These are phyloP conservation scores for Axis porcinus DNA, from an alignment of 2,113 vertebrate species.

Conservation along the genomic window DNA sequence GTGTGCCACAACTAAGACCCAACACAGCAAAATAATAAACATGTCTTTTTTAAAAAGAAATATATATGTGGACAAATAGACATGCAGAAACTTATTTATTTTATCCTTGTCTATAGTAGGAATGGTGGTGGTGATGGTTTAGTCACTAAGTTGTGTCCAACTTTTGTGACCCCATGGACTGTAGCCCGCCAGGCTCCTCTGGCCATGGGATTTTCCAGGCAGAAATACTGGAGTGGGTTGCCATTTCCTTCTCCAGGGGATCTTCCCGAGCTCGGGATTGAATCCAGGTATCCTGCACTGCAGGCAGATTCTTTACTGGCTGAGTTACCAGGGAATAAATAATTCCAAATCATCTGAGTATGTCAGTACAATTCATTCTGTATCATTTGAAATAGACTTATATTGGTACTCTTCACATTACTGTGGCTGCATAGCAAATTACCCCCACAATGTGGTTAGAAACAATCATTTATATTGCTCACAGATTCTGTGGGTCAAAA, in stretches of 20 bases:
- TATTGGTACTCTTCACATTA: neutral
- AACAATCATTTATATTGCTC: neutral
- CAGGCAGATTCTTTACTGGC: neutral
- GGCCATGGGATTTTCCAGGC: neutral
- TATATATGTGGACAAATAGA: neutral
- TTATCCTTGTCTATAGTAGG: neutral
- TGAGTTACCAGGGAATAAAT: neutral
- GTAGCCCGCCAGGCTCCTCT: neutral
- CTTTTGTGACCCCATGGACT: neutral
- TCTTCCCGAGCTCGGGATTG: fast-evolving
- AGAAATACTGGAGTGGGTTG: neutral
- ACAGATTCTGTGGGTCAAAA: neutral
- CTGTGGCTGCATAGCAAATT: neutral
- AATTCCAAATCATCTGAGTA: neutral
- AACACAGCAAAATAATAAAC: neutral
- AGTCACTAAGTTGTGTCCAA: neutral
- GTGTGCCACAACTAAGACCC: neutral
- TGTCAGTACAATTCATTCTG: neutral
- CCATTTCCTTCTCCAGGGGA: neutral
- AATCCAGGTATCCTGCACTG: neutral
- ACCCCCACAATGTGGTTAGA: neutral
- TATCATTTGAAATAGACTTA: neutral
- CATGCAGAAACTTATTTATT: neutral
- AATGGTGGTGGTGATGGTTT: neutral
- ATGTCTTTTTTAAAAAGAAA: neutral